phyloP scores from a whole-genome alignment of 2,888 invertebrate genomes.

The Drosophila colorata region DNA sequence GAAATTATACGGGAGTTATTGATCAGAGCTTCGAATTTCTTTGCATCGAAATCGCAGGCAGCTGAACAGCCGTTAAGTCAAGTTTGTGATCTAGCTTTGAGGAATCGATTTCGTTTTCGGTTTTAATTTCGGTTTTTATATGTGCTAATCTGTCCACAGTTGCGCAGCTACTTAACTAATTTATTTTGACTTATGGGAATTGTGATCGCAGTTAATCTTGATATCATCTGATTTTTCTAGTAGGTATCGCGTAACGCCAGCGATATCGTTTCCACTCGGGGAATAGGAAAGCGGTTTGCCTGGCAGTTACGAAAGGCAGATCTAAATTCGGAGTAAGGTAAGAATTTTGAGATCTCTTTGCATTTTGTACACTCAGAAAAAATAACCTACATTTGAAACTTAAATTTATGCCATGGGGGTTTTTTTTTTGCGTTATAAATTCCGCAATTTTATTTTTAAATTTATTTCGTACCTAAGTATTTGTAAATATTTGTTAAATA shows the following conservation, averaged over 20 bases:
- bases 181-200: conserved; percentile 15
- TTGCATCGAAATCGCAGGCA: neutral
- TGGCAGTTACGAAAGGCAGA: neutral
- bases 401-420: too few relatives aligned
- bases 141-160: conserved; percentile 13
- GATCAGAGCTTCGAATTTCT: conserved; percentile 45
- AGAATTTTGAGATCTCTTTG: neutral
- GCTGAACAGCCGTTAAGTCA: neutral
- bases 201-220: conserved; percentile 17
- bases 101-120: conserved; percentile 11
- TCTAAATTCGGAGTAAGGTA: neutral
- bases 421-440: too few relatives aligned
- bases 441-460: too few relatives aligned
- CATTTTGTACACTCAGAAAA: neutral
- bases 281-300: neutral
- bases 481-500: too few relatives aligned
- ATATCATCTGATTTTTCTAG: conserved; percentile 20
- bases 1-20: conserved; percentile 58
- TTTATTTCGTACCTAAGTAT: too few relatives aligned
- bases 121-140: neutral
- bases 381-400: neutral
- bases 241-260: neutral
- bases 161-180: conserved; percentile 25
- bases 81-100: neutral
- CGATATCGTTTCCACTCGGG: neutral